Conservation (phyloP, 1,140 invertebrate species). For the Monomorium pharaonis region DNA sequence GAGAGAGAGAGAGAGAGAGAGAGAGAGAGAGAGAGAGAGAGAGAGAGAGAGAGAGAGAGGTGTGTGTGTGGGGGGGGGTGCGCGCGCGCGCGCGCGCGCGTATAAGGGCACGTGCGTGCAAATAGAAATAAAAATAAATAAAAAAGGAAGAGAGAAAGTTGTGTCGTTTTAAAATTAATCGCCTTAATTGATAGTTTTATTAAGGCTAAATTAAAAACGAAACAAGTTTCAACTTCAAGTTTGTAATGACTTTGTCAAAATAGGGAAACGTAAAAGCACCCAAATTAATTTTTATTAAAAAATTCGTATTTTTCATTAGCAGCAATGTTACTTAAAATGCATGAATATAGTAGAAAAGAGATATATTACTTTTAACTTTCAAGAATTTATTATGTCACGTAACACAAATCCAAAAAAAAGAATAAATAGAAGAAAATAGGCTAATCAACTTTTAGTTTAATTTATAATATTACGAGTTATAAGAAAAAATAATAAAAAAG, state of each 20-base stretch:
- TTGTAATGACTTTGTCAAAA: not conserved
- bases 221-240: not conserved
- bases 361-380: constrained; percentile 71
- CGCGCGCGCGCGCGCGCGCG: too few species aligned
- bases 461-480: not conserved
- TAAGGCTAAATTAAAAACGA: not conserved
- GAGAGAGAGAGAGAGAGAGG: not conserved
- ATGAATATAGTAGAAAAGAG: constrained; percentile 74
- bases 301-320: not conserved
- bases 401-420: not conserved
- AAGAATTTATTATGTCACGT: not conserved
- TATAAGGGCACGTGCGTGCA: too few species aligned
- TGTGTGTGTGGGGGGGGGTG: too few species aligned
- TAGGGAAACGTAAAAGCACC: not conserved
- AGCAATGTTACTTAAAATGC: not conserved
- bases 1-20: not conserved
- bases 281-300: not conserved
- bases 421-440: not conserved
- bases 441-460: not conserved
- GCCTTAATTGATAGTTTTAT: not conserved
- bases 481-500: not conserved
- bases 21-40: not conserved
- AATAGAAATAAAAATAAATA: constrained; percentile 6
- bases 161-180: not conserved
- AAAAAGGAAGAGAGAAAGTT: too few species aligned